Base-by-base conservation (phyloP, 2,888 invertebrate genomes). In the Ceriagrion tenellum region DNA sequence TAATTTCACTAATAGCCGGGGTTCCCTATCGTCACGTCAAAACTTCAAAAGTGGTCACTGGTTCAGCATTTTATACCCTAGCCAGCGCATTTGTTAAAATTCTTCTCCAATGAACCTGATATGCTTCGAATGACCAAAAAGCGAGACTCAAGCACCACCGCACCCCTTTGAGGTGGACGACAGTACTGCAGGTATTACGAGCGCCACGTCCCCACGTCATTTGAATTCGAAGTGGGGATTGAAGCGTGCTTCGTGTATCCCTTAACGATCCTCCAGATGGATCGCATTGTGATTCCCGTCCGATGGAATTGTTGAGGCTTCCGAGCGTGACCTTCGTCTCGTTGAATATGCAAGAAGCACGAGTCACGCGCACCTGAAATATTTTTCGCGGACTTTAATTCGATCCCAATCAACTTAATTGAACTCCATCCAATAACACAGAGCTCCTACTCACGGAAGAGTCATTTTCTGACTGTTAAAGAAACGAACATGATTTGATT, bases 341-440 rank as follows among this genome's bases (percentile, higher is more conserved):
- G 35, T 81, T 81, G 35, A 35, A 35, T 81, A 81, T 35, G 81
- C 35, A 0, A 35, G 30, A 16, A 6, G 30, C 81, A 35, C 30
- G 35, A 81, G 30, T 35, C 81, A 81, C 81, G 81, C 81, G 81
- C 35, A 35, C 81, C 35, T 81, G 81, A 81, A 81, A 81, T 81
- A 30, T 81, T 81, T 81, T 81, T 81, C 74, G 12, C 12, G 74
- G 26, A 81, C 0, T 81, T 81, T 35, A 35, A 81, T 35, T 35
- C 18, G 81, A 81, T 81, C 81, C 30, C 81, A 35, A 81, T 81
- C 30, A 35, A 35, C 26, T 16, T 35, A 81, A 81, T 81, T 81
- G 35, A 81, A 81, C 13, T 81, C 30, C 81, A 81, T 35, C 30
- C 35, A 81, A 35, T 10, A 81, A 30, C 18, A 13, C n/a, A 69